A percentile compares a stretch with the other conserved stretches of the same genome.
These are phyloP conservation scores for Plutomurus gul DNA, from an alignment of 1,140 invertebrate species.

Conservation along the genomic window DNA sequence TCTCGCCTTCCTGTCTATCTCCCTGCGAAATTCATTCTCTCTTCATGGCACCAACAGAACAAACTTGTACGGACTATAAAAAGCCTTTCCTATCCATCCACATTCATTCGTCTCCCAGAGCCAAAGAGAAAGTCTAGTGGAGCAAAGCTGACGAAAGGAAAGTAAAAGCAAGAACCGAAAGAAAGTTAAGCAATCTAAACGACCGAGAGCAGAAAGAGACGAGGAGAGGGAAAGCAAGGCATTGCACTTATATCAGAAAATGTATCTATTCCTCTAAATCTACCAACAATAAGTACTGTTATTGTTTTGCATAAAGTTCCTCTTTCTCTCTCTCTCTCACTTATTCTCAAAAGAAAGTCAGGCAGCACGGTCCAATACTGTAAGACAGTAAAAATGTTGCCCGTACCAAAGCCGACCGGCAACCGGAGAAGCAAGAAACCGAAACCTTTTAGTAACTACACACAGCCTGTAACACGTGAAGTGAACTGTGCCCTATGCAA, in stretches of 20 bases:
- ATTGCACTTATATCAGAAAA: not conserved
- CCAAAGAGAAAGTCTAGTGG: not conserved
- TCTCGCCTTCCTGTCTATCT: conserved; percentile 12
- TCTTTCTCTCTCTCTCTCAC: not conserved
- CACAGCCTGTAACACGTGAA: not conserved
- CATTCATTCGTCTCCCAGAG: not conserved
- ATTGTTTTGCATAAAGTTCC: not conserved
- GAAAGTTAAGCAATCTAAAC: not conserved
- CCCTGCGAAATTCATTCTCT: not conserved
- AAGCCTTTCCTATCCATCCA: not conserved
- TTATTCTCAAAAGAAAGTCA: not conserved
- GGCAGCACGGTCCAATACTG: not conserved
- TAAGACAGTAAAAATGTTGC: too few species aligned
- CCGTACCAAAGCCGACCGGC: too few species aligned
- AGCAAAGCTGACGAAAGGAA: not conserved
- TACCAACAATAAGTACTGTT: not conserved
- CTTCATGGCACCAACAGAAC: conserved; percentile 21
- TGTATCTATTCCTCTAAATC: not conserved
- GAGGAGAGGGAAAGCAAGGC: not conserved
- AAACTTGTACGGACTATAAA: not conserved
- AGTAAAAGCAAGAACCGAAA: not conserved
- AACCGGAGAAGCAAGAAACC: too few species aligned
- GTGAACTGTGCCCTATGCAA: not conserved
- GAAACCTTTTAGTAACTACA: too few species aligned
- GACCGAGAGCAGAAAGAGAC: too few species aligned